phyloP scores from a whole-genome alignment of 2,888 invertebrate genomes.

The Alsophila aescularia region DNA sequence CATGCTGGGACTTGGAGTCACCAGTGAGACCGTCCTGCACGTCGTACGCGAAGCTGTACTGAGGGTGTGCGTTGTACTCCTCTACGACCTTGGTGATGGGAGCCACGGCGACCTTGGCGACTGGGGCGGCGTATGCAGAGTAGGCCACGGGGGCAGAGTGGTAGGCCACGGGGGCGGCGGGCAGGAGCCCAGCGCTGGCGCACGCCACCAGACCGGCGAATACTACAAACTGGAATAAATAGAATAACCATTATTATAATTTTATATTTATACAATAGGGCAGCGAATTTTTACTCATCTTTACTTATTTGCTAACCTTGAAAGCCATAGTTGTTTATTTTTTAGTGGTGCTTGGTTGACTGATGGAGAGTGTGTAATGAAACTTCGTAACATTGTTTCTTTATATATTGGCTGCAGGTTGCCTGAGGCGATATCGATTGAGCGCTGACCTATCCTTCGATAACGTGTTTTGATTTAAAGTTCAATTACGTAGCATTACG shows the following conservation, averaged over 20 bases:
- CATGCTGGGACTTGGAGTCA: constrained; percentile 77
- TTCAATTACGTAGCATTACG: background rate
- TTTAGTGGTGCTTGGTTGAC: constrained; percentile 22
- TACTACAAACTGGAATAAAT: constrained; percentile 39
- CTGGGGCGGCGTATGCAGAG: constrained; percentile 42
- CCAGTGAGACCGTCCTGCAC: constrained; percentile 69
- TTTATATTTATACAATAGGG: background rate
- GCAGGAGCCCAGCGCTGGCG: constrained; percentile 40
- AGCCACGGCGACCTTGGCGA: constrained; percentile 38
- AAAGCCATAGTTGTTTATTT: constrained; percentile 37
- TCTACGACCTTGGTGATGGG: constrained; percentile 43
- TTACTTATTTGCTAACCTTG: constrained; percentile 29
- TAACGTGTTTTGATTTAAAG: background rate
- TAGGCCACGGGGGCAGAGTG: constrained; percentile 44
- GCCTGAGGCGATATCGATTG: constrained; percentile 26
- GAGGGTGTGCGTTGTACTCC: constrained; percentile 58
- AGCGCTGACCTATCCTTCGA: background rate
- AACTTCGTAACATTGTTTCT: constrained; percentile 18
- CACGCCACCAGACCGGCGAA: constrained; percentile 42
- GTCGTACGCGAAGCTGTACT: constrained; percentile 75
- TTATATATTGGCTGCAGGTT: constrained; percentile 29
- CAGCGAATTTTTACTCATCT: background rate
- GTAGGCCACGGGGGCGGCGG: constrained; percentile 42
- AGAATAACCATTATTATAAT: background rate
- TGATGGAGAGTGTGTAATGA: constrained; percentile 26